Conservation (phyloP, 2,113 vertebrate species). For the Passer montanus region DNA sequence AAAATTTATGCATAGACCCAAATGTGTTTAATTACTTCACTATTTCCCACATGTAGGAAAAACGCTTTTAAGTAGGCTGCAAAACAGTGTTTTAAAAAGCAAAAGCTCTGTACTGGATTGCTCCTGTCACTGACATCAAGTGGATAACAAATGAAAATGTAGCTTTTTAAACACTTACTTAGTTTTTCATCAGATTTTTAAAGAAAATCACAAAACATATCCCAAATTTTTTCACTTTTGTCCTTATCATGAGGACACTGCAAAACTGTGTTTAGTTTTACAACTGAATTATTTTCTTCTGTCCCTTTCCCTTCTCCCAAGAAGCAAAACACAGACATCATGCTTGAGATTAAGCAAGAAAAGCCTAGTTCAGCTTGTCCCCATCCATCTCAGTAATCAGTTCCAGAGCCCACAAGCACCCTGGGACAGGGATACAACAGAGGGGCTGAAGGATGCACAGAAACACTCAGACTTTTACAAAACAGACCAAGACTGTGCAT, state of each 20-base stretch:
- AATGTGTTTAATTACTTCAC: constrained; percentile 84
- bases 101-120: not conserved
- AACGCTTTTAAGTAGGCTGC: constrained; percentile 72
- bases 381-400: accelerated
- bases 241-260: not conserved
- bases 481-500: not conserved
- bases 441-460: not conserved
- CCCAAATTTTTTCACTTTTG: not conserved
- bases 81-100: constrained; percentile 65
- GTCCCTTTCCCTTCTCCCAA: not conserved
- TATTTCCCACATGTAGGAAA: constrained; percentile 77
- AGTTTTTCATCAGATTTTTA: not conserved
- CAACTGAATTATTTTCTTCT: not conserved
- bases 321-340: accelerated
- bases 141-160: constrained; percentile 41
- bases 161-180: constrained; percentile 7
- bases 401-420: not conserved
- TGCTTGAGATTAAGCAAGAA: not conserved
- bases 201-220: not conserved
- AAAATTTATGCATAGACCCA: constrained; percentile 82
- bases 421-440: not conserved
- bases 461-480: not conserved
- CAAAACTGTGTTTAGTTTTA: not conserved
- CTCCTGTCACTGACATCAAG: not conserved
- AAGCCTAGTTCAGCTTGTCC: not conserved